Conservation (phyloP, 1,140 invertebrate genomes). For the Stenopsyche tienmushanensis region DNA sequence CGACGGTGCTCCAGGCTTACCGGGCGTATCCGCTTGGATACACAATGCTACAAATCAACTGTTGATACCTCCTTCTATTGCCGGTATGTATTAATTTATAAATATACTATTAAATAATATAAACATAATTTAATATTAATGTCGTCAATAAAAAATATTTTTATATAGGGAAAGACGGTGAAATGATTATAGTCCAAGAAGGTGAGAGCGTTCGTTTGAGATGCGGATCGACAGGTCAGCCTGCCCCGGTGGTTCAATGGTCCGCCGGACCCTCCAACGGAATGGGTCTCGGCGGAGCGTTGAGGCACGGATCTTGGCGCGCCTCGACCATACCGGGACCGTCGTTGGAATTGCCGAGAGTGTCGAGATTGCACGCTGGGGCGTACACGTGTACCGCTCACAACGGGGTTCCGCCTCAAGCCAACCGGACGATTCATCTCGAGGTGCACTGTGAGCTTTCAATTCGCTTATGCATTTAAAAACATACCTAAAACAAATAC, state of each 20-base stretch:
- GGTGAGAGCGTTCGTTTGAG: slow-evolving; percentile 74
- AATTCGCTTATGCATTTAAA: slow-evolving; percentile 1
- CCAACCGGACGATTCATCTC: slow-evolving; percentile 75
- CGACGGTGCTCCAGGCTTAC: slow-evolving; percentile 67
- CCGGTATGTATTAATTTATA: slow-evolving; percentile 54
- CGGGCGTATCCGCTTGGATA: slow-evolving; percentile 74
- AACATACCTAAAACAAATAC: not conserved
- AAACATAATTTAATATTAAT: not conserved
- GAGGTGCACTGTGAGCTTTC: slow-evolving; percentile 84
- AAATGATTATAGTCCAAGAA: slow-evolving; percentile 42
- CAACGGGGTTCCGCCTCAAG: slow-evolving; percentile 83
- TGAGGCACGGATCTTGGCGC: slow-evolving; percentile 50
- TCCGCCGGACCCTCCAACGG: slow-evolving; percentile 66
- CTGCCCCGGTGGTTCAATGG: slow-evolving; percentile 76
- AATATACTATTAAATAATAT: not conserved
- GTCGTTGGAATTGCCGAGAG: slow-evolving; percentile 75
- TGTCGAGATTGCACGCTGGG: slow-evolving; percentile 84
- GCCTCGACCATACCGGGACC: slow-evolving; percentile 70
- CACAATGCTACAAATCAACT: slow-evolving; percentile 67
- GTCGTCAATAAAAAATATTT: not conserved
- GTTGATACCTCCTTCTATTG: slow-evolving; percentile 77
- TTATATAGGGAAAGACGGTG: slow-evolving; percentile 38
- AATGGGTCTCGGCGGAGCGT: slow-evolving; percentile 49
- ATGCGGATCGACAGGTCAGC: slow-evolving; percentile 75
- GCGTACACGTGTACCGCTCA: slow-evolving; percentile 82